A percentile compares a stretch with the other conserved stretches of the same genome.
Evolutionary conservation across 2,888 invertebrate species (phyloP).

Genomic region (Spicauda simplicius): DNA sequence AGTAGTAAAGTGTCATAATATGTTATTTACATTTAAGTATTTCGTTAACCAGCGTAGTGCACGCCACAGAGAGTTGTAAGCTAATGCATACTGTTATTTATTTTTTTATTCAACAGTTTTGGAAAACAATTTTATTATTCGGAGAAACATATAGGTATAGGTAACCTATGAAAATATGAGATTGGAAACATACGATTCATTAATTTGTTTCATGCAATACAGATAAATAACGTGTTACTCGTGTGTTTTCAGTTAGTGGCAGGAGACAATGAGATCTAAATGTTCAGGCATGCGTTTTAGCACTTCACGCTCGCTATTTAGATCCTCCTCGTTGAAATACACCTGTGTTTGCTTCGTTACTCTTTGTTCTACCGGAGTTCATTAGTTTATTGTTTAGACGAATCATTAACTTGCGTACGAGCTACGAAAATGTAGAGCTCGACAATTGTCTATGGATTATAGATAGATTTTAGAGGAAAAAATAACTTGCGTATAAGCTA

Average conservation of each 20-base stretch:
- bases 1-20: too few relatives aligned
- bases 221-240: not conserved
- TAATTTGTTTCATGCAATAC: not conserved
- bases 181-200: not conserved
- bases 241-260: constrained; percentile 11
- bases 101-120: too few relatives aligned
- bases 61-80: too few relatives aligned
- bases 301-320: constrained; percentile 66
- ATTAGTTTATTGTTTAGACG: constrained; percentile 41
- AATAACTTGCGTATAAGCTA: constrained; percentile 40
- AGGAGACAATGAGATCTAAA: constrained; percentile 25
- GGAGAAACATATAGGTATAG: too few relatives aligned
- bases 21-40: too few relatives aligned
- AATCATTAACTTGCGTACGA: constrained; percentile 44
- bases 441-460: too few relatives aligned
- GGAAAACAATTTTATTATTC: too few relatives aligned
- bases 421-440: constrained; percentile 18
- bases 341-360: constrained; percentile 69
- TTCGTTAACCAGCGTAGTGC: too few relatives aligned
- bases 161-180: not conserved
- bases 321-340: constrained; percentile 48
- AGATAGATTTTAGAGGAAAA: constrained; percentile 48
- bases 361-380: constrained; percentile 39
- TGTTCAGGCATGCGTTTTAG: constrained; percentile 49
- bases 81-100: too few relatives aligned